Conservation (phyloP, 2,888 invertebrate genomes). For the Drosophila melanosoma region DNA sequence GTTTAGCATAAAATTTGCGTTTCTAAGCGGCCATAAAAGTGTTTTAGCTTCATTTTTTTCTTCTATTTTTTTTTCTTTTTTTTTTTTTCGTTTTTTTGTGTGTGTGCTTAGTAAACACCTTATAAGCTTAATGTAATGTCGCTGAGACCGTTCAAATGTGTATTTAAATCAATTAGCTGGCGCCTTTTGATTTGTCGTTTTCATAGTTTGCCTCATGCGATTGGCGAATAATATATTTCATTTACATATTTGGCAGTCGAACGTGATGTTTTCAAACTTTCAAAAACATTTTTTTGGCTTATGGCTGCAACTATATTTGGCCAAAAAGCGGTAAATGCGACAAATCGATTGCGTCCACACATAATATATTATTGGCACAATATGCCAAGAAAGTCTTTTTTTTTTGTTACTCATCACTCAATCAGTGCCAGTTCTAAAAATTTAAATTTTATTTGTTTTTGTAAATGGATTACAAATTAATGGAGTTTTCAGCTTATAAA, state of each 20-base stretch:
- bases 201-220: constrained; percentile 21
- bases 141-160: constrained; percentile 51
- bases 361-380: background rate
- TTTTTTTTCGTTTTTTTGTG: background rate
- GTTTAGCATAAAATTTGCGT: constrained; percentile 67
- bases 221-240: constrained; percentile 8
- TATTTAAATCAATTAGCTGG: constrained; percentile 73
- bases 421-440: background rate
- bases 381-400: background rate
- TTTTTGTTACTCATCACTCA: background rate
- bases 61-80: constrained; percentile 7
- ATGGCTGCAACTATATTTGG: constrained; percentile 32
- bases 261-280: constrained; percentile 4
- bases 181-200: constrained; percentile 30
- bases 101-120: constrained; percentile 67
- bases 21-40: constrained; percentile 56
- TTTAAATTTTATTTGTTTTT: background rate
- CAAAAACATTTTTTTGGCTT: background rate
- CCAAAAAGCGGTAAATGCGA: constrained; percentile 25
- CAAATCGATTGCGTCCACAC: constrained; percentile 33
- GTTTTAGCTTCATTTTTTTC: constrained; percentile 31
- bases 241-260: constrained; percentile 30
- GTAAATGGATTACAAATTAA: background rate
- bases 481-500: background rate
- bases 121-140: constrained; percentile 76